Conservation (phyloP, 2,797 vertebrate species). For the Rhinoraja longicauda region DNA sequence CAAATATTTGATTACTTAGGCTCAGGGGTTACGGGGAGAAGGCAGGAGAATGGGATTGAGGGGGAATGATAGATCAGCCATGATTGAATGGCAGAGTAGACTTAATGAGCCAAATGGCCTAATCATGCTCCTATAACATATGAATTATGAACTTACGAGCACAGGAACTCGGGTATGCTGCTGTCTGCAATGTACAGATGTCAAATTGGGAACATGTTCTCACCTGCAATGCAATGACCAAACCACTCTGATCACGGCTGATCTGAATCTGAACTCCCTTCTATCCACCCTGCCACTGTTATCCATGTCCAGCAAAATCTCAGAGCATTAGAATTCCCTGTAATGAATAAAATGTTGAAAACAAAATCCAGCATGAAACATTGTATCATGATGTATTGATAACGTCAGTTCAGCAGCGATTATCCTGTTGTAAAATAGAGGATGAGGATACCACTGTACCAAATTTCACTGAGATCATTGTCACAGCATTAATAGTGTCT, state of each 20-base stretch:
- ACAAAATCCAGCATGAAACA: background rate
- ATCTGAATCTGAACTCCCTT: background rate
- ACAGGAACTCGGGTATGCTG: no score
- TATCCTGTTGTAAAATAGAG: background rate
- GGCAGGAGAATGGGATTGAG: no score
- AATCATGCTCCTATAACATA: no score
- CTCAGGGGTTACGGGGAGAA: no score
- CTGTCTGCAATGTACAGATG: no score
- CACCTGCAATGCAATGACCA: no score
- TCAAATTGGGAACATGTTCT: no score
- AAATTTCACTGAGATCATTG: constrained; percentile 25
- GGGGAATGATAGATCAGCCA: no score
- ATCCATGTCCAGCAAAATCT: background rate
- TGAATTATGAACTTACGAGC: no score
- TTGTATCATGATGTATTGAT: background rate
- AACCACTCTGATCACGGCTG: background rate
- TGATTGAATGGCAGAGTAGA: no score
- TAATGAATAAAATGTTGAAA: background rate
- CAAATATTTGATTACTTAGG: no score
- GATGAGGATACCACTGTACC: background rate
- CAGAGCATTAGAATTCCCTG: background rate
- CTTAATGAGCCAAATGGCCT: no score
- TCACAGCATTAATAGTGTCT: constrained; percentile 34
- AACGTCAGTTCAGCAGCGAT: background rate
- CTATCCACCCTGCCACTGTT: background rate